A percentile compares a stretch with the other conserved stretches of the same genome.
Conservation (phyloP, 2,797 vertebrate species). For the Lithobates sylvaticus region DNA sequence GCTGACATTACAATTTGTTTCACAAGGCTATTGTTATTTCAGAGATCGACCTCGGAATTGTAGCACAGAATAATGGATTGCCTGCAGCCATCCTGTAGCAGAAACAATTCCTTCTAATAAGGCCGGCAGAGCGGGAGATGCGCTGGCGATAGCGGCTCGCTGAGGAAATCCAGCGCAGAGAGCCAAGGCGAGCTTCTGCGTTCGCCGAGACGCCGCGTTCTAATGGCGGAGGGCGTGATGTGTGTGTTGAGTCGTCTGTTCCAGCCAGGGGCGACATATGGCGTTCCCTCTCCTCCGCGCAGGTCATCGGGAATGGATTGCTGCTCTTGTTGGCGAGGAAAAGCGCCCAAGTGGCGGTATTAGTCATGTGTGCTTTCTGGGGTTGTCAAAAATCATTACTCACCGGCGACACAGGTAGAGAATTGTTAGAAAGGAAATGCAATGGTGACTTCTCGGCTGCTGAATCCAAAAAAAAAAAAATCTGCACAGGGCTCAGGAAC, state of each 20-base stretch:
- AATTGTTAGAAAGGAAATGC: too few relatives aligned
- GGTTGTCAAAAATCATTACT: slow-evolving; percentile 32
- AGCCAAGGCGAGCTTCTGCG: too few relatives aligned
- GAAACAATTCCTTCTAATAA: background rate
- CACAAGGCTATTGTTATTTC: too few relatives aligned
- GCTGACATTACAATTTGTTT: too few relatives aligned
- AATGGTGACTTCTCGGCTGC: too few relatives aligned
- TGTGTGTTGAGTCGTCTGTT: slow-evolving; percentile 2
- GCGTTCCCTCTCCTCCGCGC: background rate
- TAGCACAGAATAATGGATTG: background rate
- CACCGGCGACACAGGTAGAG: background rate
- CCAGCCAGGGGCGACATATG: slow-evolving; percentile 5
- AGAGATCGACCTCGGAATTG: too few relatives aligned
- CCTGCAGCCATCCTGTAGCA: background rate
- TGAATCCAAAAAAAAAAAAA: too few relatives aligned
- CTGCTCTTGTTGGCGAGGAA: slow-evolving; percentile 12
- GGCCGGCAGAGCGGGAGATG: background rate
- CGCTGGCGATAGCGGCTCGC: background rate
- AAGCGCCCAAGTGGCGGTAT: background rate
- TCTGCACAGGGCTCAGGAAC: too few relatives aligned
- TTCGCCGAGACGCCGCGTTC: too few relatives aligned
- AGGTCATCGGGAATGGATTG: slow-evolving; percentile 3
- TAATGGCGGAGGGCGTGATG: background rate
- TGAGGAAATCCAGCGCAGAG: background rate
- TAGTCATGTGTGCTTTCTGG: slow-evolving; percentile 1